Evolutionary conservation across 2,113 vertebrate species (phyloP).

Genomic region (Dunckerocampus dactyliophorus): DNA sequence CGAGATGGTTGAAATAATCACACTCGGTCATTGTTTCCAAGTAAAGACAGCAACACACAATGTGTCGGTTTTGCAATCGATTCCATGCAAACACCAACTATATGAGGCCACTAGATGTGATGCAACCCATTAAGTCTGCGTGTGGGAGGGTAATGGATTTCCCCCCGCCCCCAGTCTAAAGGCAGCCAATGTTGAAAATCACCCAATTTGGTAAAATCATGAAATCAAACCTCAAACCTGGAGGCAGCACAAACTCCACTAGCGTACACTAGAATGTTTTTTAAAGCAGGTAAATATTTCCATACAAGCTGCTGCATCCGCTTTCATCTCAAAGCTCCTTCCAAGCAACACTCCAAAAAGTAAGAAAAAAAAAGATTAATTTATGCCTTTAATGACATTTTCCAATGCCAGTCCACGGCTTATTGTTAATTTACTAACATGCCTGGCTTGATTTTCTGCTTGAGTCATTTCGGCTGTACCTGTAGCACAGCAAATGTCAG

Average conservation of each 20-base stretch:
- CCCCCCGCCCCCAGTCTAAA: constrained; percentile 57
- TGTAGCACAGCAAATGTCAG: constrained; percentile 64
- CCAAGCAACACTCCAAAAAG: constrained; percentile 7
- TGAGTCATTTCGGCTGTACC: constrained; percentile 41
- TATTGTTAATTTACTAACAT: constrained; percentile 33
- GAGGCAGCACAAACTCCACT: constrained; percentile 18
- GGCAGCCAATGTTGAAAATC: constrained; percentile 67
- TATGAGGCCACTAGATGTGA: constrained; percentile 47
- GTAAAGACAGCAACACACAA: constrained; percentile 24
- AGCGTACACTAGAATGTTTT: constrained; percentile 37
- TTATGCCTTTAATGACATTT: constrained; percentile 5
- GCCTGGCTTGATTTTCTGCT: constrained; percentile 25
- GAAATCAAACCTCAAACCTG: constrained; percentile 50
- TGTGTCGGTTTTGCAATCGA: constrained; percentile 46
- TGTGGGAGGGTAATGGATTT: constrained; percentile 66
- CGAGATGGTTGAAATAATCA: too few species aligned
- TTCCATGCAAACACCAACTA: constrained; percentile 47
- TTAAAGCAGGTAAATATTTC: constrained; percentile 32
- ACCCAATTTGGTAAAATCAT: constrained; percentile 66
- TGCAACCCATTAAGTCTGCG: constrained; percentile 56
- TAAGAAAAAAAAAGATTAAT: constrained; percentile 7
- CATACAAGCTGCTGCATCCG: constrained; percentile 4
- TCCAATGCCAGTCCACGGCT: constrained; percentile 10
- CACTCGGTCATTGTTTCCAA: too few species aligned
- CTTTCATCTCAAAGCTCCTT: constrained; percentile 1